Conservation (phyloP, 2,113 vertebrate genomes). For the Taurulus bubalis region DNA sequence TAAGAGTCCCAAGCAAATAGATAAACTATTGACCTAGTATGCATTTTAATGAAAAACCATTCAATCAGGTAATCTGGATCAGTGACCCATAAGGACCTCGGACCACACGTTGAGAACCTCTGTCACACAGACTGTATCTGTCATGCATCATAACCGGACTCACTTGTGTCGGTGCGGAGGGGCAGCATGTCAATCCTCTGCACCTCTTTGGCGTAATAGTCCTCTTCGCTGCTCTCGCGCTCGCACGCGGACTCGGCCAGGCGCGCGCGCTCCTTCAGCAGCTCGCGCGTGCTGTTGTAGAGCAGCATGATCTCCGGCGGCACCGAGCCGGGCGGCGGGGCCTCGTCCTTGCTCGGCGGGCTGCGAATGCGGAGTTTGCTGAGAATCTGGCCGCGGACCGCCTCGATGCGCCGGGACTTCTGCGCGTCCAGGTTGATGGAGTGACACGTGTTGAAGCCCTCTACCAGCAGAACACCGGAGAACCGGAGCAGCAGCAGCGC, state of each 20-base stretch:
- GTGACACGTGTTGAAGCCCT: conserved; percentile 96
- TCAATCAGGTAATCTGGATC: background rate
- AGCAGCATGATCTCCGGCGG: conserved; percentile 95
- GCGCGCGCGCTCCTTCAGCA: conserved; percentile 92
- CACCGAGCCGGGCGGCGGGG: conserved; percentile 84
- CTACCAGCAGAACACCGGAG: conserved; percentile 84
- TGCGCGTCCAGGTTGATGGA: conserved; percentile 97
- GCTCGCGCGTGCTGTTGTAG: conserved; percentile 98
- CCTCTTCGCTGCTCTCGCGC: conserved; percentile 96
- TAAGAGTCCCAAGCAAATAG: background rate
- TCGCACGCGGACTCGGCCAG: conserved; percentile 88
- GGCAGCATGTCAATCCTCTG: conserved; percentile 95
- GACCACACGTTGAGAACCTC: background rate
- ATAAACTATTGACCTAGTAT: too few species aligned
- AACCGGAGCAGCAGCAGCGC: conserved; percentile 89
- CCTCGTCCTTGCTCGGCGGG: conserved; percentile 85
- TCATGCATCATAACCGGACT: conserved; percentile 51
- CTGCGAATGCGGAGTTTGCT: conserved; percentile 97
- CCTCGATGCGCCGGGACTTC: conserved; percentile 98
- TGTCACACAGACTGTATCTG: too few species aligned
- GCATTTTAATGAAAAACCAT: background rate
- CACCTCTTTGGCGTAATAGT: conserved; percentile 98
- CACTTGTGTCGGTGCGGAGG: conserved; percentile 82
- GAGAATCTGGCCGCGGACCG: conserved; percentile 97
- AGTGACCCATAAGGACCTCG: background rate